Evolutionary conservation across 92 coral and sea anemone genomes (phyloP).

Genomic region (Pocillopora grandis): DNA sequence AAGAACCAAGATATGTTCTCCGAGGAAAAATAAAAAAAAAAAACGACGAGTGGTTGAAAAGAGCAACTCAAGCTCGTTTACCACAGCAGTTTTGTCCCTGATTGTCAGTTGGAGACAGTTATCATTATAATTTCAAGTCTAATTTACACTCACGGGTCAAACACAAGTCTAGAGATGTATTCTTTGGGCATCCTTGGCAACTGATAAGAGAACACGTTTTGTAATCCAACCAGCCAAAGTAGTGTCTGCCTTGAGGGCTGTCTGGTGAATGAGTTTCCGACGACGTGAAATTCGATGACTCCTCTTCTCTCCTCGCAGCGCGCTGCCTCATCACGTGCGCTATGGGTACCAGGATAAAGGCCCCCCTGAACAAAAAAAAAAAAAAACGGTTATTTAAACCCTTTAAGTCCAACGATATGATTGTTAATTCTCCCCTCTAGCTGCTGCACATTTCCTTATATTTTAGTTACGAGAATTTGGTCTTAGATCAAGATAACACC

Average conservation of each 20-base stretch:
- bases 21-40: too few relatives aligned
- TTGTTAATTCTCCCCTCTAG: too few relatives aligned
- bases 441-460: too few relatives aligned
- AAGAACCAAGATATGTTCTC: too few relatives aligned
- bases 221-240: constrained; percentile 93
- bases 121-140: too few relatives aligned
- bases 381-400: background rate
- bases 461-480: too few relatives aligned
- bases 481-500: too few relatives aligned
- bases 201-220: constrained; percentile 97
- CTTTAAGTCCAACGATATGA: background rate
- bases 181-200: constrained; percentile 98
- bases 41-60: too few relatives aligned
- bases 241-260: constrained; percentile 82
- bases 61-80: too few relatives aligned
- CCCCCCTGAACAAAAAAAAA: constrained; percentile 68
- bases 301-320: constrained; percentile 97
- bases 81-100: too few relatives aligned
- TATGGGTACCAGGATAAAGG: constrained; percentile 91
- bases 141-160: constrained; percentile 86
- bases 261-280: constrained; percentile 86
- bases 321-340: constrained; percentile 98
- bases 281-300: constrained; percentile 96
- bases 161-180: constrained; percentile 91
- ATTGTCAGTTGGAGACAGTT: too few relatives aligned